Percentiles rank a stretch among this genome's conserved stretches.
Evolutionary conservation across 2,888 invertebrate species (phyloP).

Genomic region (Tolmerus cingulatus): DNA sequence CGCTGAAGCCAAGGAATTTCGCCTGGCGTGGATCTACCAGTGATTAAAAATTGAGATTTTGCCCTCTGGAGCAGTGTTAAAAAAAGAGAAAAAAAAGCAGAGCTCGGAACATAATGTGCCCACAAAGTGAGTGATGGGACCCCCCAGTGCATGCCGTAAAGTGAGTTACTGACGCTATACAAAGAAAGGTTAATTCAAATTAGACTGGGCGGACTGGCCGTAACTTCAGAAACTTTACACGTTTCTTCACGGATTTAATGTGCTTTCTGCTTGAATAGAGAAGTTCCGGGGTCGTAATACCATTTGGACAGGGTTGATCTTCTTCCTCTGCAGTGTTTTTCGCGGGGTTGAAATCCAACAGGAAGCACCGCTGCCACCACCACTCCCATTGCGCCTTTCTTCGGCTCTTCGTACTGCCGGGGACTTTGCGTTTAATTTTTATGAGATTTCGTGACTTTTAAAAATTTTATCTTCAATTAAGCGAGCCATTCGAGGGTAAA

Average conservation of each 20-base stretch:
- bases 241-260: conserved; percentile 27
- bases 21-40: neutral
- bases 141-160: conserved; percentile 5
- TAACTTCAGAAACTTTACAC: conserved; percentile 38
- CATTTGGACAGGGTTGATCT: conserved; percentile 26
- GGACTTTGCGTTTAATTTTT: conserved; percentile 42
- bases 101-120: neutral
- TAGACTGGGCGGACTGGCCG: neutral
- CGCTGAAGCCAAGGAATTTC: neutral
- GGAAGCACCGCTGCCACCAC: neutral
- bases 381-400: neutral
- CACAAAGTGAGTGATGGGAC: conserved; percentile 1
- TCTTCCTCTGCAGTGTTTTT: conserved; percentile 5
- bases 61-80: neutral
- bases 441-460: conserved; percentile 45
- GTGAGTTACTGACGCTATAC: neutral
- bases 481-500: conserved; percentile 20
- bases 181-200: conserved; percentile 29
- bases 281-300: conserved; percentile 13
- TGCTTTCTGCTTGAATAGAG: conserved; percentile 39
- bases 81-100: neutral
- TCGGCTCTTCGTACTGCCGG: neutral
- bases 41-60: conserved; percentile 28
- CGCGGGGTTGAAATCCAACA: neutral
- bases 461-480: conserved; percentile 37